Percentiles rank a stretch among this genome's conserved stretches.
These are phyloP conservation scores for Zeus faber DNA, from an alignment of 2,113 vertebrate genomes.

Conservation along the genomic window DNA sequence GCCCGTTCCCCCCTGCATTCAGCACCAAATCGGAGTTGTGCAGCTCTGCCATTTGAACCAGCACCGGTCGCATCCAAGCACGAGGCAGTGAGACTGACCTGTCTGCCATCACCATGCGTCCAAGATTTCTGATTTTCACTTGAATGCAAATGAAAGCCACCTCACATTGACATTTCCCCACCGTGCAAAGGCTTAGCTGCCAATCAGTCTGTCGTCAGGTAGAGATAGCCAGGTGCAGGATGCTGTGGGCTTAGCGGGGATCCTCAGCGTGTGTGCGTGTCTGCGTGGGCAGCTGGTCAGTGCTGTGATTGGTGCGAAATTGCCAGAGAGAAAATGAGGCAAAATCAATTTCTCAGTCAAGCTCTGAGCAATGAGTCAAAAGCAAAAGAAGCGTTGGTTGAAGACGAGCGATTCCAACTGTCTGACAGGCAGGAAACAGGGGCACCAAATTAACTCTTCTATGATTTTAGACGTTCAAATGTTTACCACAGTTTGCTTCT, in stretches of 20 bases:
- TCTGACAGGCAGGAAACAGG: background rate
- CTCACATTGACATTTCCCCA: slow-evolving; percentile 25
- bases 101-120: no score
- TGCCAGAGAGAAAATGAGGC: slow-evolving; percentile 17
- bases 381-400: slow-evolving; percentile 4
- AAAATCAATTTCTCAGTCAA: slow-evolving; percentile 13
- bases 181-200: slow-evolving; percentile 18
- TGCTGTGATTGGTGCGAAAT: background rate
- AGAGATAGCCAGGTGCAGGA: background rate
- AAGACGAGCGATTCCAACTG: background rate
- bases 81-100: background rate
- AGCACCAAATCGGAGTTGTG: slow-evolving; percentile 27
- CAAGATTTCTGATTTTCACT: background rate
- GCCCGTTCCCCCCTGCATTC: no score
- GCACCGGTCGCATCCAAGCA: background rate
- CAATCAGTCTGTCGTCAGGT: slow-evolving; percentile 34
- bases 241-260: background rate
- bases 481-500: no score
- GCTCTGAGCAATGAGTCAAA: background rate
- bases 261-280: background rate
- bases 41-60: slow-evolving; percentile 19
- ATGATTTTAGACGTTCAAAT: background rate
- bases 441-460: background rate
- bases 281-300: background rate
- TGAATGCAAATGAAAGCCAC: slow-evolving; percentile 24